A percentile compares a stretch with the other conserved stretches of the same genome.
Conservation (phyloP, 2,888 invertebrate species). For the Apotomis capreana region DNA sequence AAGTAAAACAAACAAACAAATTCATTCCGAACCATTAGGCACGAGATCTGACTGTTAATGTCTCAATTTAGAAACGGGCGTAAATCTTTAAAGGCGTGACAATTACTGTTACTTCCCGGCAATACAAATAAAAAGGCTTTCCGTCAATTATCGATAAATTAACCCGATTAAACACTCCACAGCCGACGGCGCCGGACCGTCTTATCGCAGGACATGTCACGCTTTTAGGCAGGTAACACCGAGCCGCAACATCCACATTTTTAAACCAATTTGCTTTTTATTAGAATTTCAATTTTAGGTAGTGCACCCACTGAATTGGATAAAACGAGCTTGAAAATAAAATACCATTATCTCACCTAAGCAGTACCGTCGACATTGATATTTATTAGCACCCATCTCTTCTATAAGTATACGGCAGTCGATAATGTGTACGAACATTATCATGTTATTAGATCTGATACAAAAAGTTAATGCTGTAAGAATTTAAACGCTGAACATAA, state of each 20-base stretch:
- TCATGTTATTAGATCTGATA: constrained; percentile 41
- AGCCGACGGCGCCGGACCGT: constrained; percentile 78
- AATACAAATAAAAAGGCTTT: constrained; percentile 83
- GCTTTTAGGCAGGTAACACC: constrained; percentile 80
- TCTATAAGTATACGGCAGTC: constrained; percentile 27
- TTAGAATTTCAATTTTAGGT: constrained; percentile 57
- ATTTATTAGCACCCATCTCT: constrained; percentile 37
- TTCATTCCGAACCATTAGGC: constrained; percentile 83
- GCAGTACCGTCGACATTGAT: constrained; percentile 31
- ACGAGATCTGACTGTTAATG: constrained; percentile 82
- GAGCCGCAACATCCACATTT: constrained; percentile 68
- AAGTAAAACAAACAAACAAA: constrained; percentile 79
- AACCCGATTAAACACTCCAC: constrained; percentile 81
- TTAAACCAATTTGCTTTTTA: constrained; percentile 79
- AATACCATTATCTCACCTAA: constrained; percentile 16
- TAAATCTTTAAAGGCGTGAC: constrained; percentile 84
- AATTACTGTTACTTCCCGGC: constrained; percentile 83
- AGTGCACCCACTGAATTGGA: constrained; percentile 23
- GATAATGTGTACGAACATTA: constrained; percentile 39
- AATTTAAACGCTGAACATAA: constrained; percentile 52
- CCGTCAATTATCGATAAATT: constrained; percentile 84
- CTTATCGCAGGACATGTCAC: constrained; percentile 81
- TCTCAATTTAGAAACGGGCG: constrained; percentile 83
- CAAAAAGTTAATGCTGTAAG: constrained; percentile 41
- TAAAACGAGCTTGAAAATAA: constrained; percentile 1